A percentile compares a stretch with the other conserved stretches of the same genome.
phyloP scores from a whole-genome alignment of 2,113 vertebrate genomes.

The human (Homo sapiens) region GRCh38 chr14:33031001-33031500 shows the following conservation, averaged over 20 bases:
- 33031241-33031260: neutral
- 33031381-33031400: neutral
- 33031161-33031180: neutral
- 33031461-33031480: neutral
- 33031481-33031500: no score
- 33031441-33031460: neutral
- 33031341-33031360: neutral
- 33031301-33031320: conserved; percentile 4
- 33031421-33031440: neutral
- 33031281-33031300: conserved; percentile 46
- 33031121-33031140: neutral
- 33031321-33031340: conserved; percentile 16
- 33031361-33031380: neutral
- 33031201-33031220: neutral
- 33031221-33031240: neutral
- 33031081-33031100: conserved; percentile 1
- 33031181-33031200: neutral
- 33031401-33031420: neutral
- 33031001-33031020: neutral
- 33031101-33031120: neutral
- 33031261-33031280: neutral
- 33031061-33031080: neutral
- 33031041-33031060: neutral
- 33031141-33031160: neutral
- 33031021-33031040: neutral